Evolutionary conservation across 2,797 vertebrate genomes (phyloP), one percentile per base, ranked within the genome.

Genomic region (Sebastes melanostomus): DNA sequence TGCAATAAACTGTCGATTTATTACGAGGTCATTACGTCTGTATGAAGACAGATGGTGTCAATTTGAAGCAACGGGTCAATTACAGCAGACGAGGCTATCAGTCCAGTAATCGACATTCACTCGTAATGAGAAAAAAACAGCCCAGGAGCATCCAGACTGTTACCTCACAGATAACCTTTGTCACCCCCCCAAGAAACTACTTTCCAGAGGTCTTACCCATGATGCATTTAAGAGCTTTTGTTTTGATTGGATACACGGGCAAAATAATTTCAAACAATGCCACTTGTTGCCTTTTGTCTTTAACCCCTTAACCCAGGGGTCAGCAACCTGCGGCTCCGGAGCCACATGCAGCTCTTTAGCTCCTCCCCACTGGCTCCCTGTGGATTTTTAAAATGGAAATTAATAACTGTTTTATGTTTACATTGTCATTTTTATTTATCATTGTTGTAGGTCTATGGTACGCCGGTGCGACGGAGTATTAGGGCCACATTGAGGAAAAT

Each of bases 41-140:
- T 86, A 89, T 92, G 89, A 86, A 94, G 93, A 94, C 91, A 84
- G 88, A 94, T 93, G 88, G 87, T 66, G 80, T 89, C 91, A 89
- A 82, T 92, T 88, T 86, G 84, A 89, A 78, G 85, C 83, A 63
- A 87, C 76, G 81, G 93, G 92, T 92, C 92, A 93, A 94, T 94
- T 92, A 92, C 72, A 52, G 83, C 78, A 84, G 90, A 88, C 80
- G 80, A 85, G 88, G 87, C 86, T 66, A 91, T 93, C 89, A 77
- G 81, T 88, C 82, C 80, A 29, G 86, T 82, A 89, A 93, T 93
- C 85, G 81, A 90, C 90, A 73, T 83, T 76, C 74, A 63, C 83
- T 72, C 9, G 76, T 89, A 92, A 93, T 90, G 90, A 91, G 88
- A 87, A 87, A 90, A 90, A 88, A 90, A 88, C 86, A 86, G n/a